Conservation (phyloP, 2,888 invertebrate genomes). For the Sarcophaga carnaria region DNA sequence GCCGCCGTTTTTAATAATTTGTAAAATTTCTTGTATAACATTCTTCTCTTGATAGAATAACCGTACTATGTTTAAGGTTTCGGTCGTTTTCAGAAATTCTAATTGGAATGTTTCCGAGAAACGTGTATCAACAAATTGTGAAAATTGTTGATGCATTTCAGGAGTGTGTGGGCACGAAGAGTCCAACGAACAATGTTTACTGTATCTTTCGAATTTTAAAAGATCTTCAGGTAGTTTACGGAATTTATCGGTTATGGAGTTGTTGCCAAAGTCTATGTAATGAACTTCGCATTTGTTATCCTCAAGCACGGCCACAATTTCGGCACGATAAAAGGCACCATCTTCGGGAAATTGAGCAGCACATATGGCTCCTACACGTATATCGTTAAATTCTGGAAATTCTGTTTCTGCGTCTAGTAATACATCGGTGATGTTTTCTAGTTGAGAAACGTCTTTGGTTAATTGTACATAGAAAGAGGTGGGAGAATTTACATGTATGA, state of each 20-base stretch:
- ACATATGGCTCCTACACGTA: conserved; percentile 84
- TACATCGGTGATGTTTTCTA: conserved; percentile 78
- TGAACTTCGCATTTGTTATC: conserved; percentile 88
- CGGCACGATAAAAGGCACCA: conserved; percentile 94
- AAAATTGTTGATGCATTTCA: conserved; percentile 85
- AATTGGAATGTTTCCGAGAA: conserved; percentile 82
- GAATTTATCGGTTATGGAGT: conserved; percentile 84
- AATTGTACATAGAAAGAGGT: conserved; percentile 89
- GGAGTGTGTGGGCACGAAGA: conserved; percentile 84
- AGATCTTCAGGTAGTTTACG: conserved; percentile 85
- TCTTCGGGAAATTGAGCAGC: conserved; percentile 92
- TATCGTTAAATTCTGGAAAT: conserved; percentile 73
- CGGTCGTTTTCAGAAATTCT: conserved; percentile 76
- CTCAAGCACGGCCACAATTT: conserved; percentile 88
- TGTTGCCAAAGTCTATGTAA: conserved; percentile 88
- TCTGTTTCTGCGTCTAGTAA: conserved; percentile 77
- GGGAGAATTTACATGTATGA: conserved; percentile 87
- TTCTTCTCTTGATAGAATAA: conserved; percentile 79
- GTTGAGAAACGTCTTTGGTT: conserved; percentile 81
- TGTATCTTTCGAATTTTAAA: conserved; percentile 83
- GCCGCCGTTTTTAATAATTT: conserved; percentile 65
- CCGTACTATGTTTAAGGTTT: conserved; percentile 73
- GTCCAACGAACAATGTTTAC: conserved; percentile 85
- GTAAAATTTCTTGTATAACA: conserved; percentile 76
- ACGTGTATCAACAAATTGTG: conserved; percentile 86